Evolutionary conservation across 2,113 vertebrate species (phyloP).

Genomic region (Petrocephalus microphthalmus): DNA sequence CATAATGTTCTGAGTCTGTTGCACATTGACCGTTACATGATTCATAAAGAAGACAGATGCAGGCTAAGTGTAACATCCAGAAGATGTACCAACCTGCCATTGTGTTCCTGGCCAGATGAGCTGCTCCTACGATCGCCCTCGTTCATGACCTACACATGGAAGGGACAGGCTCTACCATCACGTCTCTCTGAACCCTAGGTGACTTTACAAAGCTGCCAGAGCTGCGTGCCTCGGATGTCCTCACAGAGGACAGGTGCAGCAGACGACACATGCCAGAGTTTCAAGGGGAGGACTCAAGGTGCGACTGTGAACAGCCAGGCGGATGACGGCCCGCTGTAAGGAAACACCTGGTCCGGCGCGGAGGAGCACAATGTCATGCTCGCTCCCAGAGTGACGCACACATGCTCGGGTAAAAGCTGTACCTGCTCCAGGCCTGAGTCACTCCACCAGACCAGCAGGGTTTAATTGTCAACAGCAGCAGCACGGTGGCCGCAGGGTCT

Average conservation of each 20-base stretch:
- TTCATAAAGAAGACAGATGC: neutral
- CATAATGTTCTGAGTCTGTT: neutral
- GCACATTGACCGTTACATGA: neutral
- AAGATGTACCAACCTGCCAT: slow-evolving; percentile 46
- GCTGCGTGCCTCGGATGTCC: neutral
- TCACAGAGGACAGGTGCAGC: neutral
- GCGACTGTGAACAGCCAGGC: neutral
- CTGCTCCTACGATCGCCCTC: slow-evolving; percentile 45
- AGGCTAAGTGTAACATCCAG: neutral
- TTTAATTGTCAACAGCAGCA: neutral
- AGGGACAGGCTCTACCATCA: neutral
- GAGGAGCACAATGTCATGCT: neutral
- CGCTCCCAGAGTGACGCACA: neutral
- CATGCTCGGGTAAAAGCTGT: neutral
- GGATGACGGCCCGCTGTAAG: neutral
- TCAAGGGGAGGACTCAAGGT: neutral
- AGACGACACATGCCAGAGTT: neutral
- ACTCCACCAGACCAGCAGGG: neutral
- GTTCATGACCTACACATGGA: slow-evolving; percentile 31
- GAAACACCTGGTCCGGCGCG: neutral
- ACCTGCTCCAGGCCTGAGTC: neutral
- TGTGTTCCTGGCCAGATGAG: slow-evolving; percentile 44
- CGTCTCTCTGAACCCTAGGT: neutral
- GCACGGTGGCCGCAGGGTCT: neutral
- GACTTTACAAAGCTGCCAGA: neutral